Percentiles rank a stretch among this genome's conserved stretches.
phyloP scores from a whole-genome alignment of 2,797 vertebrate species.

The Leptodactylus fallax region DNA sequence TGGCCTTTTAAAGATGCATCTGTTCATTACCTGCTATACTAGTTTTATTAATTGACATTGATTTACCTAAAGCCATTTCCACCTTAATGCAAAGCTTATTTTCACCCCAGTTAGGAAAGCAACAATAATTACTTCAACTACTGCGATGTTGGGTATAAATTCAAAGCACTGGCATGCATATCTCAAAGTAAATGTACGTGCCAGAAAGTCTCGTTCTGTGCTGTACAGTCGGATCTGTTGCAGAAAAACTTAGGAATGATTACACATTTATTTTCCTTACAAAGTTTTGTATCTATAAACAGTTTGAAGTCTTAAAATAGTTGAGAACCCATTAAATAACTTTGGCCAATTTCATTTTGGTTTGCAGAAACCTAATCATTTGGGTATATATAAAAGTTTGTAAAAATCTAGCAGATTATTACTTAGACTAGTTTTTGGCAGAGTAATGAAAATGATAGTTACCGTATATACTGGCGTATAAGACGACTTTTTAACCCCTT shows the following conservation, averaged over 20 bases:
- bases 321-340: background rate
- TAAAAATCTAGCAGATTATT: background rate
- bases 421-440: background rate
- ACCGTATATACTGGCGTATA: too few species aligned
- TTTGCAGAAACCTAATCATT: background rate
- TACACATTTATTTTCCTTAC: background rate
- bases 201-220: background rate
- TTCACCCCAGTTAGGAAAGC: conserved; percentile 54
- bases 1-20: conserved; percentile 66
- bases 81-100: conserved; percentile 56
- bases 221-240: background rate
- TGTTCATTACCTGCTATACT: conserved; percentile 63
- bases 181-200: conserved; percentile 14
- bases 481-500: too few species aligned
- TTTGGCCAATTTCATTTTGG: background rate
- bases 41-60: conserved; percentile 70
- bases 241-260: background rate
- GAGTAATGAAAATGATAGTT: background rate
- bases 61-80: conserved; percentile 65
- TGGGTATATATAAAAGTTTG: background rate
- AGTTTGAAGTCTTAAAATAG: background rate
- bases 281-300: background rate
- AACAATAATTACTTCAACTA: conserved; percentile 50
- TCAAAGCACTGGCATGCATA: conserved; percentile 11
- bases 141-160: conserved; percentile 29